Base-by-base conservation (phyloP, 2,888 invertebrate species). In the Phortica okadai region DNA sequence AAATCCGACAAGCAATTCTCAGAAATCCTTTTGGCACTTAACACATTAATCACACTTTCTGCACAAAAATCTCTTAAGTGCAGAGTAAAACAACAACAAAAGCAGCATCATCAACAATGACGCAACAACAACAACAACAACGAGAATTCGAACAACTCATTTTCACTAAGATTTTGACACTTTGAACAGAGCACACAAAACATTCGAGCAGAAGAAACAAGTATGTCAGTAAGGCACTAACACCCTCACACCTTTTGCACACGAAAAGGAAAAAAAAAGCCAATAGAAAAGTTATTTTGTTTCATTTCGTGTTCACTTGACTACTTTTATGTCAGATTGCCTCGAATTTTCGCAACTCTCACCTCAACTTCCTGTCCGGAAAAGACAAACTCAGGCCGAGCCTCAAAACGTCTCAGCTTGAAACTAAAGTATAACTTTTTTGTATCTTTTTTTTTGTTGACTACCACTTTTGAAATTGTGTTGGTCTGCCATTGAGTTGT, bases 21-120 rank as follows among this genome's bases (percentile, higher is more conserved):
- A n/a, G 5, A 44, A 67, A 67, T 67, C 44, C 41, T 67, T 59
- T 67, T 67, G 67, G 44, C 44, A 67, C 44, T 67, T 67, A 67
- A 67, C 44, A 42, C 67, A 44, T 67, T 66, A 66, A 41, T 66
- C 66, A 66, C 66, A 66, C 33, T 7, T 44, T 14, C 42, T 44
- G 44, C 67, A 67, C 44, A 66, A 66, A 66, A 25, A 64, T 33
- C 50, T 11, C 50, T 50, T 50, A 50, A 50, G 50, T 50, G 50
- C 50, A 50, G 14, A 50, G 10, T 50, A 50, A 14, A 11, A 50
- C 50, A 50, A 50, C 50, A 50, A 50, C 8, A 50, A 2, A 33
- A 33, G 33, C 33, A 33, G 4, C 33, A 33, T 33, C 33, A 33
- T 33, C 33, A 33, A 33, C 33, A 33, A 33, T 33, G 33, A 33